phyloP scores from a whole-genome alignment of 2,797 vertebrate species.

The Staurois parvus region DNA sequence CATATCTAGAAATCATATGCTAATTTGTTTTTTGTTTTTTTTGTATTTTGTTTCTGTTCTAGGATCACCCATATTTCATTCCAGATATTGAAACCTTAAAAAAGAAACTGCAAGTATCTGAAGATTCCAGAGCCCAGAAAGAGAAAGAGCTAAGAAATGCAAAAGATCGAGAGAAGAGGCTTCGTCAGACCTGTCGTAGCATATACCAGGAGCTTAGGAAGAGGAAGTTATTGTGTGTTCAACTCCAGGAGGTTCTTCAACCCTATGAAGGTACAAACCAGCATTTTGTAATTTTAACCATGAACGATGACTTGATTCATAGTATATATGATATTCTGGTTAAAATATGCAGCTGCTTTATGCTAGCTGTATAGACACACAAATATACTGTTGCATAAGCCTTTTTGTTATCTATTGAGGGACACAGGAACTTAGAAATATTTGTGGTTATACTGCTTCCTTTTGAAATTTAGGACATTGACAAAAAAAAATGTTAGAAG shows the following conservation, averaged over 20 bases:
- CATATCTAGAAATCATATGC: no score
- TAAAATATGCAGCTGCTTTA: no score
- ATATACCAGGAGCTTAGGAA: conserved; percentile 49
- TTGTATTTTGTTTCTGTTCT: background rate
- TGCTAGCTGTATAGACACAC: no score
- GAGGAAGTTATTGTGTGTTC: conserved; percentile 32
- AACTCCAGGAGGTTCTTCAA: conserved; percentile 41
- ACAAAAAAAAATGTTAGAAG: no score
- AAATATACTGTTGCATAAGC: no score
- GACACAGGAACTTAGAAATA: no score
- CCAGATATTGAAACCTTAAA: conserved; percentile 59
- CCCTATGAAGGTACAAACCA: conserved; percentile 35
- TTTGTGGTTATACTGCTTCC: no score
- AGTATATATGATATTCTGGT: no score
- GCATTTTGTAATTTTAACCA: no score
- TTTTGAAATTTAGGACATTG: no score
- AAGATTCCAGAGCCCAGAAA: conserved; percentile 54
- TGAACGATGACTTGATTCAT: no score
- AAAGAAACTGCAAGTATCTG: conserved; percentile 47
- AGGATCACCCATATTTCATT: conserved; percentile 59
- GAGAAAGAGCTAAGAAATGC: conserved; percentile 56
- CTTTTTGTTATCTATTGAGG: no score
- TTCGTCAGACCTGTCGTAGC: conserved; percentile 34
- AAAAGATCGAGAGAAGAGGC: conserved; percentile 55
- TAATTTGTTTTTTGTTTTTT: background rate